phyloP scores from a whole-genome alignment of 2,888 invertebrate genomes.

The Chesias legatella region DNA sequence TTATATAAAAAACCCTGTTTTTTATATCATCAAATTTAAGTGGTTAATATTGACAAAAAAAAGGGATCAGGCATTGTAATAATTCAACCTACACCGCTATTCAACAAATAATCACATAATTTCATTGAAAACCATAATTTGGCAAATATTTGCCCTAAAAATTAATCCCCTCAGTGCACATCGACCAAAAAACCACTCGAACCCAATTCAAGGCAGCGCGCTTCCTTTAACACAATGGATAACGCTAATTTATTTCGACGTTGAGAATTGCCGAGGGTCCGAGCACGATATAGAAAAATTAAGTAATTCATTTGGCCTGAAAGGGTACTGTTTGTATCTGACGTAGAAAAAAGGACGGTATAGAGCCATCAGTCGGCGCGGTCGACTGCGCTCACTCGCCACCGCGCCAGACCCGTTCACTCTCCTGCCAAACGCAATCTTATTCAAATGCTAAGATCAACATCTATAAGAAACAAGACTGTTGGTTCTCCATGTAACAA shows the following conservation, averaged over 20 bases:
- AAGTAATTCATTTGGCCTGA: constrained; percentile 75
- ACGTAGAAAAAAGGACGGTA: constrained; percentile 66
- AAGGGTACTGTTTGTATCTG: constrained; percentile 74
- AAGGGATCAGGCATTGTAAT: constrained; percentile 2
- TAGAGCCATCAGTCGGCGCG: constrained; percentile 65
- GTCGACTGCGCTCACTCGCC: constrained; percentile 54
- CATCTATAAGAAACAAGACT: too few relatives aligned
- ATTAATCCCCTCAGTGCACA: constrained; percentile 42
- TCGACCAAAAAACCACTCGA: constrained; percentile 51
- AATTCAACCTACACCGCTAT: constrained; percentile 8
- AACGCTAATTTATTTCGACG: constrained; percentile 71
- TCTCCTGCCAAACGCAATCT: constrained; percentile 58
- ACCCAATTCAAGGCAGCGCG: constrained; percentile 48
- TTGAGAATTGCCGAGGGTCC: constrained; percentile 54
- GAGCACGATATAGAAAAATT: constrained; percentile 68
- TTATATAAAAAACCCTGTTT: neutral
- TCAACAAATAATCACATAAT: constrained; percentile 20
- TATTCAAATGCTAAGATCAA: constrained; percentile 76
- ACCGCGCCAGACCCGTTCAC: constrained; percentile 52
- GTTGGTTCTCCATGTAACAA: too few relatives aligned
- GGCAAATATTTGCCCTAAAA: constrained; percentile 47
- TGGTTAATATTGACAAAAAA: neutral
- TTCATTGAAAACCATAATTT: constrained; percentile 25
- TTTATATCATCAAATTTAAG: neutral
- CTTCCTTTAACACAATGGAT: constrained; percentile 55